phyloP scores from a whole-genome alignment of 2,888 invertebrate species.

The Sylvicola cinctus region DNA sequence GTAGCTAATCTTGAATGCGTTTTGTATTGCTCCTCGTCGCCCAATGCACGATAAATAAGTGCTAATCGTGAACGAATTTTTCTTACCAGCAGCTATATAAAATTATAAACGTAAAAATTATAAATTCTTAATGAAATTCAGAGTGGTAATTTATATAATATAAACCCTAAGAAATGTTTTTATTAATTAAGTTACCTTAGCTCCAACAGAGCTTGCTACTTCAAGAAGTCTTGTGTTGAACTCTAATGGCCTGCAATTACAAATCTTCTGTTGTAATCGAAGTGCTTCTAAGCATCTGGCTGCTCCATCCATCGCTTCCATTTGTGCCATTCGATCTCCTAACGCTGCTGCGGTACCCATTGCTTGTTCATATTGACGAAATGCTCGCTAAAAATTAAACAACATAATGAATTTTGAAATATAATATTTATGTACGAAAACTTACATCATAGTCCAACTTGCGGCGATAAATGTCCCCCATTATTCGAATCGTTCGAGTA shows the following conservation, averaged over 20 bases:
- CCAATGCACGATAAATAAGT: conserved; percentile 60
- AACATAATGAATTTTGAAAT: not conserved
- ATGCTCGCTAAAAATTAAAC: conserved; percentile 17
- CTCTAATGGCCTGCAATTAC: conserved; percentile 69
- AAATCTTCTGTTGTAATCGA: conserved; percentile 53
- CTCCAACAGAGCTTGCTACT: conserved; percentile 69
- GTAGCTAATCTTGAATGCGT: conserved; percentile 39
- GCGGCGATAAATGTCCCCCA: conserved; percentile 66
- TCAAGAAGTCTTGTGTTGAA: conserved; percentile 67
- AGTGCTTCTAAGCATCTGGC: conserved; percentile 61
- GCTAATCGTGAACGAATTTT: conserved; percentile 60
- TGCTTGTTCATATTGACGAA: conserved; percentile 66
- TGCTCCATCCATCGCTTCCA: conserved; percentile 80
- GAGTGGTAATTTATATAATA: no score
- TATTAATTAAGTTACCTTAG: conserved; percentile 39
- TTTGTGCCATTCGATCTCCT: conserved; percentile 67
- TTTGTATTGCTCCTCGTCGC: conserved; percentile 58
- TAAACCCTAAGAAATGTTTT: conserved; percentile 2
- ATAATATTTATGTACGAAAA: conserved; percentile 15
- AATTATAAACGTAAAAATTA: not conserved
- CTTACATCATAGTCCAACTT: conserved; percentile 64
- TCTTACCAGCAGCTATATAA: conserved; percentile 48
- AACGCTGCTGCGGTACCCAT: conserved; percentile 65
- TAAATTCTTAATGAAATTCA: conserved; percentile 1
- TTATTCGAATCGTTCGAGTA: conserved; percentile 59